These are phyloP conservation scores for Stenopsyche tienmushanensis DNA, from an alignment of 1,140 invertebrate species.

Conservation along the genomic window DNA sequence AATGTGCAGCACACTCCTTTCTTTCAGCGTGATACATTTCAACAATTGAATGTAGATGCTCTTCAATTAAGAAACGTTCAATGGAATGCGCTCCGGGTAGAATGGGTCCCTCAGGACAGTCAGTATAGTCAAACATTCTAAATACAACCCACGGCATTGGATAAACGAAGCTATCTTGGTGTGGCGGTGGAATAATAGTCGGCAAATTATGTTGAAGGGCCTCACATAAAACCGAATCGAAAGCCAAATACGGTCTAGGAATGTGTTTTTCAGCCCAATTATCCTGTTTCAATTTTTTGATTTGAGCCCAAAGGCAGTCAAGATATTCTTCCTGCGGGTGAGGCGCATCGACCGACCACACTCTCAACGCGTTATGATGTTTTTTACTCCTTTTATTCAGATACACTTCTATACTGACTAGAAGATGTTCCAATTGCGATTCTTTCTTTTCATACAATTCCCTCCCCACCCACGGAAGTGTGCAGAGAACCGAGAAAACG, in stretches of 20 bases:
- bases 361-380: constrained; percentile 85
- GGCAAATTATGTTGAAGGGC: constrained; percentile 95
- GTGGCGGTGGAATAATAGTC: constrained; percentile 82
- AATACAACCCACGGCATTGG: constrained; percentile 90
- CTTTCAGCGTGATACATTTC: constrained; percentile 86
- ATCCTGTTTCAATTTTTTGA: constrained; percentile 84
- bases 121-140: constrained; percentile 98
- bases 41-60: constrained; percentile 93
- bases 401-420: constrained; percentile 93
- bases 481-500: constrained; percentile 91
- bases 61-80: constrained; percentile 96
- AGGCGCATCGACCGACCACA: constrained; percentile 89
- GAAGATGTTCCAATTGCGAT: constrained; percentile 85
- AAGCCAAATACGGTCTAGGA: constrained; percentile 89
- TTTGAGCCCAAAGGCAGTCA: constrained; percentile 95
- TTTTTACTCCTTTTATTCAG: constrained; percentile 91
- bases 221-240: constrained; percentile 93
- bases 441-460: constrained; percentile 98
- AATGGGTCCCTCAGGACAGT: constrained; percentile 90
- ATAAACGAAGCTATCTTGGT: constrained; percentile 86
- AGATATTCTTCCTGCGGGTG: constrained; percentile 98
- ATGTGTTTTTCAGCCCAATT: constrained; percentile 99
- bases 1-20: constrained; percentile 90
- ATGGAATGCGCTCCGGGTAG: constrained; percentile 96
- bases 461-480: constrained; percentile 93